Percentiles rank a stretch among this genome's conserved stretches.
These are phyloP conservation scores for Chanos chanos DNA, from an alignment of 2,797 vertebrate species.

Conservation along the genomic window DNA sequence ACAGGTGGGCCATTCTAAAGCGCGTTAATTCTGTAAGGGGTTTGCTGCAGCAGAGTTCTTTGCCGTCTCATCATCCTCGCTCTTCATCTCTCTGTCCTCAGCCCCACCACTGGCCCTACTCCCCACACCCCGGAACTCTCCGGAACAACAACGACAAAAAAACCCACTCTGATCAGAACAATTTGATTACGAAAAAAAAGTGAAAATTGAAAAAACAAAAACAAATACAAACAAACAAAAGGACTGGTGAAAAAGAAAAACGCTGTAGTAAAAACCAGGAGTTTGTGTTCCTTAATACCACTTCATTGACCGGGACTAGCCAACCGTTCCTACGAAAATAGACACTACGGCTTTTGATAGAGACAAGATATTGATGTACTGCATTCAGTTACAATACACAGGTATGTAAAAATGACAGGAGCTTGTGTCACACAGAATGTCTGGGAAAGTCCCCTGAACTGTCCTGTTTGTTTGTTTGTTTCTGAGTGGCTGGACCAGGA, in stretches of 20 bases:
- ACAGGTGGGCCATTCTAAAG: slow-evolving; percentile 67
- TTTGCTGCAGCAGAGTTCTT: slow-evolving; percentile 34
- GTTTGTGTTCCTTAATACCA: slow-evolving; percentile 71
- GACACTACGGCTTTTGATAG: slow-evolving; percentile 72
- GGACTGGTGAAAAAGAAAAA: slow-evolving; percentile 34
- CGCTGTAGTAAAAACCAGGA: slow-evolving; percentile 68
- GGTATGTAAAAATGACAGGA: slow-evolving; percentile 69
- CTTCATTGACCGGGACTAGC: slow-evolving; percentile 70
- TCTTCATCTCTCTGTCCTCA: slow-evolving; percentile 30
- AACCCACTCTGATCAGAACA: slow-evolving; percentile 60
- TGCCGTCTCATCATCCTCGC: slow-evolving; percentile 34
- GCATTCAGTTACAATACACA: slow-evolving; percentile 75
- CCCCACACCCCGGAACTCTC: slow-evolving; percentile 39
- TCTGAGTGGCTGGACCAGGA: slow-evolving; percentile 35
- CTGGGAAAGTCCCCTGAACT: background rate
- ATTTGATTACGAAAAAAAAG: slow-evolving; percentile 61
- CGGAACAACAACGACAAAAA: slow-evolving; percentile 51
- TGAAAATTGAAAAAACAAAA: slow-evolving; percentile 56
- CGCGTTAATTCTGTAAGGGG: slow-evolving; percentile 51
- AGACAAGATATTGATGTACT: slow-evolving; percentile 76
- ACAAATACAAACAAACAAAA: slow-evolving; percentile 17
- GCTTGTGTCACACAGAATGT: slow-evolving; percentile 32
- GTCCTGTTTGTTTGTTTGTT: background rate
- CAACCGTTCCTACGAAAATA: slow-evolving; percentile 66
- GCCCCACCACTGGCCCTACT: too few relatives aligned